Evolutionary conservation across 1,140 invertebrate species (phyloP).

Genomic region (Nymphalis io): DNA sequence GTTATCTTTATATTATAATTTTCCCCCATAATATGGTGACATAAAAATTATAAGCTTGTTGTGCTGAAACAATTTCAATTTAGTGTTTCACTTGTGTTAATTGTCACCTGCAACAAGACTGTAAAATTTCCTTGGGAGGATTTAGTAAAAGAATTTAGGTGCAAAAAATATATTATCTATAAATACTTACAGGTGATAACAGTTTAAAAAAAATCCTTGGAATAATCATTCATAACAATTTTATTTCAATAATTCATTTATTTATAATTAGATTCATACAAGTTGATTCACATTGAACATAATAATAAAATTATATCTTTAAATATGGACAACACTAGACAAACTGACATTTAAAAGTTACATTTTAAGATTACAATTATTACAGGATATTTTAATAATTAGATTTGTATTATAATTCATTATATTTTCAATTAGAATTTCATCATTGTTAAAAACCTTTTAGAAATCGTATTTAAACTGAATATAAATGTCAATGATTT

Average conservation of each 20-base stretch:
- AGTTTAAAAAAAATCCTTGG: not conserved
- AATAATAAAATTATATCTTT: constrained; percentile 19
- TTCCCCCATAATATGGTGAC: too few relatives aligned
- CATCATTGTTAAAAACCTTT: constrained; percentile 15
- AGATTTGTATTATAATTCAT: constrained; percentile 5
- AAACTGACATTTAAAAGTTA: constrained; percentile 13
- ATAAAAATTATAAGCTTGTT: too few relatives aligned
- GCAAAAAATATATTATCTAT: not conserved
- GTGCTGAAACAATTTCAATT: too few relatives aligned
- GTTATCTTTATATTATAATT: too few relatives aligned
- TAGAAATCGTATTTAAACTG: constrained; percentile 5
- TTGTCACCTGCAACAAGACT: too few relatives aligned
- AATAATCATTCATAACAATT: constrained; percentile 56
- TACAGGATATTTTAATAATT: constrained; percentile 1
- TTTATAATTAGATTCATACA: constrained; percentile 41
- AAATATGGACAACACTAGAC: constrained; percentile 23
- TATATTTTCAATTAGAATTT: constrained; percentile 11
- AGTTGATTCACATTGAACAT: constrained; percentile 36
- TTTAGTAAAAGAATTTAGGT: too few relatives aligned
- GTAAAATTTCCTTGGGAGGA: too few relatives aligned
- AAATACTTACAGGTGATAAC: not conserved
- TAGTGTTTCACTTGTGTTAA: too few relatives aligned
- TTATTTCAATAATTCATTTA: constrained; percentile 56
- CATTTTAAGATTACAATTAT: constrained; percentile 3
- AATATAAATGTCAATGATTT: constrained; percentile 20